Conservation (phyloP, 2,888 invertebrate genomes). For the Hyposoter dolosus region DNA sequence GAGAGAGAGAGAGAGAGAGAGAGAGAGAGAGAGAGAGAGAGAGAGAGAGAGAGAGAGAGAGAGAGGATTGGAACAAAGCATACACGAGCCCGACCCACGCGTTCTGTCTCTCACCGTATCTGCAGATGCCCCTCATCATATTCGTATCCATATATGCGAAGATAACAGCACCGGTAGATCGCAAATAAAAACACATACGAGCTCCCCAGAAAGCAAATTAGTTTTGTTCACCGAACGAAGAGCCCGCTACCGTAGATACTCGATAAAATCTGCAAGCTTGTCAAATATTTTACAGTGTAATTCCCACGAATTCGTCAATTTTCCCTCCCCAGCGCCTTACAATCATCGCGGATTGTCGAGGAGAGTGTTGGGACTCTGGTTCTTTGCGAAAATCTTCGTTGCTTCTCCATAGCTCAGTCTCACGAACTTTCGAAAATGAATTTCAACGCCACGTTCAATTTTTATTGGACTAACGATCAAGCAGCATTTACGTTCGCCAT, state of each 20-base stretch:
- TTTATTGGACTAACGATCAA: background rate
- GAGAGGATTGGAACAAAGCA: conserved; percentile 77
- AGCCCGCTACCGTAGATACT: conserved; percentile 40
- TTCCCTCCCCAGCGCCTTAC: background rate
- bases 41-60: conserved; percentile 44
- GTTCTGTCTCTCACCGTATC: conserved; percentile 54
- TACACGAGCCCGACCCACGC: conserved; percentile 76
- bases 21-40: conserved; percentile 39
- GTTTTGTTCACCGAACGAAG: conserved; percentile 27
- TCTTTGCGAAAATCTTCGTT: background rate
- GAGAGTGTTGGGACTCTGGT: background rate
- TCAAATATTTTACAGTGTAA: background rate
- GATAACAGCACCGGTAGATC: conserved; percentile 75
- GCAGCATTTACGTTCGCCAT: background rate
- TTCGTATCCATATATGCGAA: conserved; percentile 73
- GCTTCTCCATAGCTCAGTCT: background rate
- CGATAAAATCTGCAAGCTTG: conserved; percentile 1
- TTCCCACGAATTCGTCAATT: background rate
- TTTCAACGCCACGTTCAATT: background rate
- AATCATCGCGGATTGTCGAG: background rate
- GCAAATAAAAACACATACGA: conserved; percentile 27
- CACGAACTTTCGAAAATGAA: background rate
- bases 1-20: conserved; percentile 55
- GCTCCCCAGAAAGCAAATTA: conserved; percentile 28
- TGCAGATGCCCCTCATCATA: conserved; percentile 71